Conservation (phyloP, 2,888 invertebrate genomes). For the Chrysolina oricalcia region DNA sequence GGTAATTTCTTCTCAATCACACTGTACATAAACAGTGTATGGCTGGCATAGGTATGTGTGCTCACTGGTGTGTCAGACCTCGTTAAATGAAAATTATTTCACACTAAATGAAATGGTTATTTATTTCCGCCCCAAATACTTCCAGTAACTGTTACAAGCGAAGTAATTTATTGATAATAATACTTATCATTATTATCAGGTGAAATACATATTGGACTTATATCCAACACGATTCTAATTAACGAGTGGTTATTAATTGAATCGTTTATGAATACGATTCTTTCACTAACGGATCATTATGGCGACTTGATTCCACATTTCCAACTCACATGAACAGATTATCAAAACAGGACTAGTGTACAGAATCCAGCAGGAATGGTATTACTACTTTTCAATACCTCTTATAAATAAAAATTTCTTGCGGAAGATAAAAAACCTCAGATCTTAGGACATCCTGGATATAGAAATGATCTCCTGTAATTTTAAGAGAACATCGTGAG, state of each 20-base stretch:
- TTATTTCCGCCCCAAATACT: conserved; percentile 20
- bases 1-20: no score
- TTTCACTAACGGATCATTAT: not conserved
- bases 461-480: no score
- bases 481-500: no score
- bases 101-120: not conserved
- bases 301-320: not conserved
- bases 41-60: no score
- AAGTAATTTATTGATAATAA: conserved; percentile 13
- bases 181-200: not conserved
- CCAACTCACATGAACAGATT: not conserved
- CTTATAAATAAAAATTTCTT: no score
- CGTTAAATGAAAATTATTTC: not conserved
- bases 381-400: no score
- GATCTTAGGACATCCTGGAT: no score
- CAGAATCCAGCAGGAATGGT: no score
- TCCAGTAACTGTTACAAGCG: not conserved
- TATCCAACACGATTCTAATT: conserved; percentile 1
- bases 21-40: no score
- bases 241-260: not conserved
- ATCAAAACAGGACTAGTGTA: no score
- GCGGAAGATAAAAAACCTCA: no score
- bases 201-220: not conserved
- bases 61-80: no score
- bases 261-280: not conserved